Evolutionary conservation across 30 jellyfish, hydroid and myxozoan species (phyloP).

Genomic region (Aurelia aurita complex sp. Pacific): DNA sequence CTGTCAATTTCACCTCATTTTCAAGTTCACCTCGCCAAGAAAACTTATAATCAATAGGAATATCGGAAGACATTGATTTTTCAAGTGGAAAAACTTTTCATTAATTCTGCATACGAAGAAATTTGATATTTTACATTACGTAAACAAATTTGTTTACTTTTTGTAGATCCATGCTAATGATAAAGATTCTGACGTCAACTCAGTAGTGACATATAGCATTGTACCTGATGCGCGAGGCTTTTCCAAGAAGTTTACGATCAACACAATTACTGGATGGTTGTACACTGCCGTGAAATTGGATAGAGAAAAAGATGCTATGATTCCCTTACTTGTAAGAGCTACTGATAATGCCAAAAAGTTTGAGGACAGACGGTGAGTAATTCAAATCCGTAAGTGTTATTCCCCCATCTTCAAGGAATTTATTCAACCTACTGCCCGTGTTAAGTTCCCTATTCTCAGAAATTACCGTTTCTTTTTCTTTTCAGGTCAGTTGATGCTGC

Average conservation of each 20-base stretch:
- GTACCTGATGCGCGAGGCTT: conserved; percentile 69
- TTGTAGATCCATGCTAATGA: conserved; percentile 57
- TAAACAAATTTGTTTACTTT: not conserved
- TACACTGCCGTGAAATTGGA: conserved; percentile 27
- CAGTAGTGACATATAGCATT: conserved; percentile 60
- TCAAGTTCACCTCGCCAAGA: too few species aligned
- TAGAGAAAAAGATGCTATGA: conserved; percentile 46
- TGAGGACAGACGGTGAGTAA: conserved; percentile 62
- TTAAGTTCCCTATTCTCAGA: too few species aligned
- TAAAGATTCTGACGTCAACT: conserved; percentile 41
- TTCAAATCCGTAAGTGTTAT: too few species aligned
- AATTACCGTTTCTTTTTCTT: not conserved
- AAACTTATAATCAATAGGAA: too few species aligned
- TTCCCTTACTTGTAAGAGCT: conserved; percentile 52
- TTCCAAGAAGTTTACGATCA: conserved; percentile 44
- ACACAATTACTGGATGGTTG: conserved; percentile 61
- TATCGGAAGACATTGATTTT: too few species aligned
- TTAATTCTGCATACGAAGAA: too few species aligned
- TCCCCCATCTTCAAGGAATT: too few species aligned
- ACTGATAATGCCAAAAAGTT: conserved; percentile 56
- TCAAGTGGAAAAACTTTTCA: too few species aligned
- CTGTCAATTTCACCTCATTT: too few species aligned
- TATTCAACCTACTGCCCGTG: too few species aligned
- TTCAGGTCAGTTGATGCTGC: conserved; percentile 35
- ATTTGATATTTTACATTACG: too few species aligned